phyloP scores from a whole-genome alignment of 2,113 vertebrate genomes.

The Callionymus lyra region DNA sequence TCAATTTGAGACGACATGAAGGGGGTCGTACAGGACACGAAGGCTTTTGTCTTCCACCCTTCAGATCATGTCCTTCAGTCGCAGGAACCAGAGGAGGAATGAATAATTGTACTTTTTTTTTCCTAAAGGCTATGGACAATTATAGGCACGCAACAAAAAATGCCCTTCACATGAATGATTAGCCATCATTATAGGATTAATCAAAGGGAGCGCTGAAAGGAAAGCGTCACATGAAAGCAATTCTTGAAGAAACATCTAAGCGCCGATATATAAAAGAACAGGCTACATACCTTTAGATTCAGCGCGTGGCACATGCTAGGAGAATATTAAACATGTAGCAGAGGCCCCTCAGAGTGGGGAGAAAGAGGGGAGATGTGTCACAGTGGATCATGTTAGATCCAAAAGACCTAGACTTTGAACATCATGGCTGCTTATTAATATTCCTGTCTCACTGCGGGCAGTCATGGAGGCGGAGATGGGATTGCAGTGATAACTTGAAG shows the following conservation, averaged over 20 bases:
- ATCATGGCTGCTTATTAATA: slow-evolving; percentile 53
- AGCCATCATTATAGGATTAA: slow-evolving; percentile 4
- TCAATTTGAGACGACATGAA: slow-evolving; percentile 4
- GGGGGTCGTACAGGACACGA: slow-evolving; percentile 12
- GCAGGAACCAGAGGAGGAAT: slow-evolving; percentile 1
- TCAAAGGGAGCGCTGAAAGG: slow-evolving; percentile 6
- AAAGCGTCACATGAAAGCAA: slow-evolving; percentile 11
- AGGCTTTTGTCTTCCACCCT: slow-evolving; percentile 31
- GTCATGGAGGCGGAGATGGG: slow-evolving; percentile 54
- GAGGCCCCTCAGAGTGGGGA: slow-evolving; percentile 11
- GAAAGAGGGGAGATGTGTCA: slow-evolving; percentile 21
- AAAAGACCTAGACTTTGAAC: slow-evolving; percentile 32
- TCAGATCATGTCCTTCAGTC: slow-evolving; percentile 36
- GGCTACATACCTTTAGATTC: slow-evolving; percentile 20
- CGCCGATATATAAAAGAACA: slow-evolving; percentile 24
- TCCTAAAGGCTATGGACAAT: slow-evolving; percentile 16
- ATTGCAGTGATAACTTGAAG: slow-evolving; percentile 58
- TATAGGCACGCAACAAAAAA: slow-evolving; percentile 12
- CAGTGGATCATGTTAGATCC: slow-evolving; percentile 28
- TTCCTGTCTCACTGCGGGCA: slow-evolving; percentile 51
- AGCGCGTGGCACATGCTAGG: neutral
- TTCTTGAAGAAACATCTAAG: slow-evolving; percentile 15
- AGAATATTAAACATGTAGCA: slow-evolving; percentile 29
- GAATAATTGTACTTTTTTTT: slow-evolving; percentile 3
- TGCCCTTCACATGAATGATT: slow-evolving; percentile 22